Evolutionary conservation across 1,140 invertebrate genomes (phyloP).

Genomic region (Diuraphis noxia): DNA sequence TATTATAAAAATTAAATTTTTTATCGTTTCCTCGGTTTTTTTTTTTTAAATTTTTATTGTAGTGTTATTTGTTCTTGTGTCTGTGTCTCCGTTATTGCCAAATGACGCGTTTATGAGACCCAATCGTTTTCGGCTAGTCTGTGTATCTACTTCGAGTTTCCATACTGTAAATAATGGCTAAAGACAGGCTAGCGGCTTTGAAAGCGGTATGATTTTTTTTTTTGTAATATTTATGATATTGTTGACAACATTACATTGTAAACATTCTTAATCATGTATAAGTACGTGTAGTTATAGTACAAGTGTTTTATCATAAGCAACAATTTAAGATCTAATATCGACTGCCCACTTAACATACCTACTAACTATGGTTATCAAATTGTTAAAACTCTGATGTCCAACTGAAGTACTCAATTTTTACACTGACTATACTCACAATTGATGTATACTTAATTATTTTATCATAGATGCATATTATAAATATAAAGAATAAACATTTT

Average conservation of each 20-base stretch:
- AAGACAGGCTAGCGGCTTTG: slow-evolving; percentile 95
- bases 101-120: slow-evolving; percentile 49
- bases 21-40: slow-evolving; percentile 41
- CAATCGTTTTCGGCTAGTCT: slow-evolving; percentile 46
- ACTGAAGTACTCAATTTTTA: neutral
- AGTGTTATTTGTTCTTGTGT: slow-evolving; percentile 22
- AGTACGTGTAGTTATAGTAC: neutral
- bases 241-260: neutral
- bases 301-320: neutral
- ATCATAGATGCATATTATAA: neutral
- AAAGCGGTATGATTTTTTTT: slow-evolving; percentile 80
- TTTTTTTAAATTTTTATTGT: slow-evolving; percentile 37
- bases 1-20: slow-evolving; percentile 33
- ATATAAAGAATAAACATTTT: neutral
- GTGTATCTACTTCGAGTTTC: slow-evolving; percentile 42
- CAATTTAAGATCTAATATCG: neutral
- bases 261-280: no score
- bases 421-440: neutral
- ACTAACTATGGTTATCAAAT: neutral
- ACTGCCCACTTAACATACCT: neutral
- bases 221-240: neutral
- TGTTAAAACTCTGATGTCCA: neutral
- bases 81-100: slow-evolving; percentile 6
- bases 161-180: slow-evolving; percentile 76
- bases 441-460: neutral